A percentile compares a stretch with the other conserved stretches of the same genome.
phyloP scores from a whole-genome alignment of 2,888 invertebrate species.

The Pseudococcus viburni region DNA sequence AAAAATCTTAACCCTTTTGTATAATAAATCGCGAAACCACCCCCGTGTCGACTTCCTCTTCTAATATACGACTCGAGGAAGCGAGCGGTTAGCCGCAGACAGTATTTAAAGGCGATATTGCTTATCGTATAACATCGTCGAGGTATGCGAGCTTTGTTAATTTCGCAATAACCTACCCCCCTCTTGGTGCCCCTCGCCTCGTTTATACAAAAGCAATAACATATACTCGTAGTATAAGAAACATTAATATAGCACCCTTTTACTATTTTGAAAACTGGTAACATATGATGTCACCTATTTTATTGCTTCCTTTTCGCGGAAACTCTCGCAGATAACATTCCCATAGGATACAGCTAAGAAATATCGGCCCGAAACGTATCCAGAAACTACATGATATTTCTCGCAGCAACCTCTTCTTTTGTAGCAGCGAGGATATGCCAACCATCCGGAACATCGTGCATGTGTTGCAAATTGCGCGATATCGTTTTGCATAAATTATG shows the following conservation, averaged over 20 bases:
- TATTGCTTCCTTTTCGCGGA: constrained; percentile 62
- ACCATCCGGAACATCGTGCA: constrained; percentile 21
- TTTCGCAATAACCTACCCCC: constrained; percentile 13
- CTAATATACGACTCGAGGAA: neutral
- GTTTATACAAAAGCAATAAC: constrained; percentile 22
- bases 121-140: constrained; percentile 10
- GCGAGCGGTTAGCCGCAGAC: constrained; percentile 30
- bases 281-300: constrained; percentile 66
- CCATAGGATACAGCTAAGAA: constrained; percentile 55
- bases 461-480: constrained; percentile 43
- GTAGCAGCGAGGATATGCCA: constrained; percentile 6
- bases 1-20: constrained; percentile 16
- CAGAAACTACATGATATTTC: neutral
- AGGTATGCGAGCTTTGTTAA: constrained; percentile 45
- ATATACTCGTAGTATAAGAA: constrained; percentile 20
- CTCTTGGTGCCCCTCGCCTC: neutral
- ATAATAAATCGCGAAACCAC: constrained; percentile 16
- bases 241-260: constrained; percentile 63
- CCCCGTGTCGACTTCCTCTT: neutral
- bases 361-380: neutral
- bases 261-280: constrained; percentile 62
- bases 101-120: constrained; percentile 30
- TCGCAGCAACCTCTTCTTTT: neutral
- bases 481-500: constrained; percentile 62
- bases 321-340: constrained; percentile 19